Evolutionary conservation across 2,113 vertebrate genomes (phyloP).

Genomic region (Epinephelus lanceolatus): DNA sequence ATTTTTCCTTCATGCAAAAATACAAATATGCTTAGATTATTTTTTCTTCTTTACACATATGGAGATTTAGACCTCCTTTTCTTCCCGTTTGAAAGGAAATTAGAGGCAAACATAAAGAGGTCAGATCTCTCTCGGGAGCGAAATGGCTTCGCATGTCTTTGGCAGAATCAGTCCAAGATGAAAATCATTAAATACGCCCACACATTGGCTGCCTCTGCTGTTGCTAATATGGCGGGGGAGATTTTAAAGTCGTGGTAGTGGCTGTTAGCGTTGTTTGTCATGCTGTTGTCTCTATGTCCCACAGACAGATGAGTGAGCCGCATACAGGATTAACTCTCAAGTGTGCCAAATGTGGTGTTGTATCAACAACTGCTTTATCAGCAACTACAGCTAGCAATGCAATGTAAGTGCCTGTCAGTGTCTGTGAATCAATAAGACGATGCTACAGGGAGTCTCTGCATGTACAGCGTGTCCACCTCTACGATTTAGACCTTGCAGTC

Average conservation of each 20-base stretch:
- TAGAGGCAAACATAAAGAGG: constrained; percentile 75
- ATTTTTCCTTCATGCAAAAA: constrained; percentile 57
- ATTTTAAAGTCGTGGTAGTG: constrained; percentile 45
- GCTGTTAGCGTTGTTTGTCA: constrained; percentile 68
- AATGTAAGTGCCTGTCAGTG: constrained; percentile 93
- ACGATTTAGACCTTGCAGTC: constrained; percentile 28
- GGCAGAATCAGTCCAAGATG: constrained; percentile 80
- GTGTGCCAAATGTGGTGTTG: constrained; percentile 99
- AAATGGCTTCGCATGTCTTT: constrained; percentile 56
- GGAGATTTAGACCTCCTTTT: constrained; percentile 61
- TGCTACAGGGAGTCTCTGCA: constrained; percentile 61
- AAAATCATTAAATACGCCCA: constrained; percentile 68
- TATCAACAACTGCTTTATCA: constrained; percentile 99
- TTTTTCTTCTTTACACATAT: constrained; percentile 28
- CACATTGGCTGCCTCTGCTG: constrained; percentile 58
- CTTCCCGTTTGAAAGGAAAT: constrained; percentile 50
- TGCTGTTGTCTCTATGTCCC: constrained; percentile 85
- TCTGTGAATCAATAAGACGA: constrained; percentile 75
- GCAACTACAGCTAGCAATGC: constrained; percentile 99
- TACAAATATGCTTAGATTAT: constrained; percentile 57
- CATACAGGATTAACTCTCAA: constrained; percentile 99
- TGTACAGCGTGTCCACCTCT: constrained; percentile 51
- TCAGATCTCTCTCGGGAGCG: constrained; percentile 71
- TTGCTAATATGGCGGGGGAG: constrained; percentile 63
- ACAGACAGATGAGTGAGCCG: constrained; percentile 99